phyloP scores from a whole-genome alignment of 2,888 invertebrate genomes.

The Willowsia nigromaculata region DNA sequence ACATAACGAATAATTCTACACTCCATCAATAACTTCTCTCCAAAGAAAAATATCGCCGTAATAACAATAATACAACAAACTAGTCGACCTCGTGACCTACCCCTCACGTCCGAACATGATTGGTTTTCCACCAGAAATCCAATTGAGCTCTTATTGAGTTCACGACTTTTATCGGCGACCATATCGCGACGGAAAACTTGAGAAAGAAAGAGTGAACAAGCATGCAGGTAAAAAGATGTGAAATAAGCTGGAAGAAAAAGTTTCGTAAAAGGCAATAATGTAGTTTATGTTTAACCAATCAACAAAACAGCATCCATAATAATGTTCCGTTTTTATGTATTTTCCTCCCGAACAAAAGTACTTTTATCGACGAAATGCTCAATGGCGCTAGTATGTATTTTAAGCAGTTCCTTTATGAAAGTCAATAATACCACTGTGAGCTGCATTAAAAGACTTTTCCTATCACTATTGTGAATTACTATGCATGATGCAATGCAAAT shows the following conservation, averaged over 20 bases:
- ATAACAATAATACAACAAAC: conserved; percentile 45
- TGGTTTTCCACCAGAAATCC: conserved; percentile 51
- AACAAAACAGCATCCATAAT: conserved; percentile 39
- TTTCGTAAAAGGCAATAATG: not conserved
- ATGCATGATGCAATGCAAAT: not conserved
- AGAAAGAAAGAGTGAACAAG: not conserved
- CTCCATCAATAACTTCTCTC: conserved; percentile 2
- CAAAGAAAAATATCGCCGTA: conserved; percentile 19
- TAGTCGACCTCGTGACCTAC: conserved; percentile 68
- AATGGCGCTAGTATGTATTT: not conserved
- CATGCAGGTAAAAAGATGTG: not conserved
- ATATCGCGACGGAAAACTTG: not conserved
- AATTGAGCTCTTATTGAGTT: conserved; percentile 46
- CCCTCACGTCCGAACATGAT: conserved; percentile 67
- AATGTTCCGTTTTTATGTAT: not conserved
- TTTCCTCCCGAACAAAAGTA: conserved; percentile 7
- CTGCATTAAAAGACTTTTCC: no score
- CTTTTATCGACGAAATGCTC: not conserved
- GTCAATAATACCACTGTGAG: no score
- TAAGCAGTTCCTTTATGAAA: conserved; percentile 4
- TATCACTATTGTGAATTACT: no score
- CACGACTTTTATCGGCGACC: conserved; percentile 40
- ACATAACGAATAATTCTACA: not conserved
- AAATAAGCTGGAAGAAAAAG: not conserved
- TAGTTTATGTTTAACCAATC: conserved; percentile 28